phyloP scores from a whole-genome alignment of 2,113 vertebrate species.

The Azemiops feae region DNA sequence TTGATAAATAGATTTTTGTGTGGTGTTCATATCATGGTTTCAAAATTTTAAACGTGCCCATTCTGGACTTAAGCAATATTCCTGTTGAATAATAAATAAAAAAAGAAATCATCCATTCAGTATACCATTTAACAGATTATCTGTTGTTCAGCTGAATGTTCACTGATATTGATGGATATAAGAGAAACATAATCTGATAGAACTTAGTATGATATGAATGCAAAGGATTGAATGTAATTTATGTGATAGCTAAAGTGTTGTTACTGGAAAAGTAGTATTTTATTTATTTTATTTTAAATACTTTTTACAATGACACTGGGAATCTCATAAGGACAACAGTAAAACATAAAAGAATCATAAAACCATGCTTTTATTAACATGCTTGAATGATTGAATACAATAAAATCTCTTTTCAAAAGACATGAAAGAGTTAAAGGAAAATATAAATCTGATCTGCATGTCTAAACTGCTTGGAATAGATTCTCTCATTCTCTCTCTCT shows the following conservation, averaged over 20 bases:
- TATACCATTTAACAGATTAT: background rate
- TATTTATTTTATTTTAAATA: no score
- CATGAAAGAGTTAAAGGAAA: background rate
- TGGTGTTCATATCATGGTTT: no score
- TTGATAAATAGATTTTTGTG: no score
- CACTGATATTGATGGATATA: background rate
- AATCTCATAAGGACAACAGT: background rate
- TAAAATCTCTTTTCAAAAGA: background rate
- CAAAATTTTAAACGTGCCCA: no score
- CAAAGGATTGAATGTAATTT: background rate
- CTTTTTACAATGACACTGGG: background rate
- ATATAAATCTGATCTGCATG: background rate
- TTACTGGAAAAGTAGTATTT: no score
- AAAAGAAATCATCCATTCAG: background rate
- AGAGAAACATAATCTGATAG: background rate
- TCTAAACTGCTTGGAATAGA: background rate
- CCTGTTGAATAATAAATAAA: accelerated
- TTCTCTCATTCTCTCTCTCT: background rate
- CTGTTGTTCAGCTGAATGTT: background rate
- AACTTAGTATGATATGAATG: no score
- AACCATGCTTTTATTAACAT: background rate
- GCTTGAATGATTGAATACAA: background rate
- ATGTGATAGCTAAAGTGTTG: background rate
- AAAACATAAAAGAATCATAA: background rate
- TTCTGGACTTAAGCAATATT: background rate